A percentile compares a stretch with the other conserved stretches of the same genome.
phyloP scores from a whole-genome alignment of 2,888 invertebrate genomes.

The Scotopteryx bipunctaria region DNA sequence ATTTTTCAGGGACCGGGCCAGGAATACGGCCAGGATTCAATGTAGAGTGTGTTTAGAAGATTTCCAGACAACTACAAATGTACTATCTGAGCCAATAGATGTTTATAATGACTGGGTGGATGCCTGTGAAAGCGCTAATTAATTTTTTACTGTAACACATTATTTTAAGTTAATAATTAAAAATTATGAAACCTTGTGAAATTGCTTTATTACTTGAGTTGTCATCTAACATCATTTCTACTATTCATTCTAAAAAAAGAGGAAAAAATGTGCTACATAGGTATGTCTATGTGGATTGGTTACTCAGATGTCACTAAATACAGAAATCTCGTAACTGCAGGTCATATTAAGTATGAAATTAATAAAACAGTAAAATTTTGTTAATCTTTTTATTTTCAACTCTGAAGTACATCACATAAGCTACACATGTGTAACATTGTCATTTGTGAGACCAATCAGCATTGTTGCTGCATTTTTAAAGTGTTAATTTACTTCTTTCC shows the following conservation, averaged over 20 bases:
- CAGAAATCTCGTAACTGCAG: too few species aligned
- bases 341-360: too few species aligned
- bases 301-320: too few species aligned
- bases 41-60: slow-evolving; percentile 98
- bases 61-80: slow-evolving; percentile 97
- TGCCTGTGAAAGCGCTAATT: slow-evolving; percentile 97
- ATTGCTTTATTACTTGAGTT: too few species aligned
- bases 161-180: slow-evolving; percentile 33
- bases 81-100: slow-evolving; percentile 98
- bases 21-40: slow-evolving; percentile 96
- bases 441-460: slow-evolving; percentile 22
- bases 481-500: slow-evolving; percentile 1
- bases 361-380: slow-evolving; percentile 34
- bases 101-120: slow-evolving; percentile 99
- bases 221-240: too few species aligned
- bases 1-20: slow-evolving; percentile 93
- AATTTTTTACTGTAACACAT: slow-evolving; percentile 43
- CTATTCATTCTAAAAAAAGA: too few species aligned
- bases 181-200: slow-evolving; percentile 30
- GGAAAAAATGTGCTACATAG: too few species aligned
- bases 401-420: slow-evolving; percentile 42
- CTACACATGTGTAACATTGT: slow-evolving; percentile 39
- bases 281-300: too few species aligned
- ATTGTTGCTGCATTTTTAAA: slow-evolving; percentile 19
- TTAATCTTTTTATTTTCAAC: slow-evolving; percentile 64